Evolutionary conservation across 2,797 vertebrate genomes (phyloP).

Genomic region (Coranthus polyacanthus): DNA sequence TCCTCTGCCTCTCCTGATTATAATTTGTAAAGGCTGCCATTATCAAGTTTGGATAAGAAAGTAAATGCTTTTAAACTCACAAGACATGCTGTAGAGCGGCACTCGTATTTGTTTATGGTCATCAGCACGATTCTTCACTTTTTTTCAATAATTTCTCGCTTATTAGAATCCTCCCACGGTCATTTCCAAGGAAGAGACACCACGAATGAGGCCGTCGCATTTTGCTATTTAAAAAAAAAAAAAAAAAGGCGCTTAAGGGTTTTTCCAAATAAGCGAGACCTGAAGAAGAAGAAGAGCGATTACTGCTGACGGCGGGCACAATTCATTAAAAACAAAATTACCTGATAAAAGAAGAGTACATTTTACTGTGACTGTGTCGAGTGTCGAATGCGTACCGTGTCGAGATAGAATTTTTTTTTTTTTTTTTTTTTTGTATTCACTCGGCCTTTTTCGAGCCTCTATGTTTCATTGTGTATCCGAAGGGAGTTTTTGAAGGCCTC

Average conservation of each 20-base stretch:
- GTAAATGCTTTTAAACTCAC: background rate
- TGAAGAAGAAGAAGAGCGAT: conserved; percentile 20
- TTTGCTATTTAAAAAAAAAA: conserved; percentile 26
- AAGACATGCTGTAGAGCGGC: background rate
- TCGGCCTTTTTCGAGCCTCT: too few relatives aligned
- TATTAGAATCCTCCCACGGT: conserved; percentile 62
- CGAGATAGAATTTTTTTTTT: too few relatives aligned
- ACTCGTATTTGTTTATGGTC: conserved; percentile 23
- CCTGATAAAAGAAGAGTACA: too few relatives aligned
- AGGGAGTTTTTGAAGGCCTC: too few relatives aligned
- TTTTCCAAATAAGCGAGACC: conserved; percentile 40
- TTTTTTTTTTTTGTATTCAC: too few relatives aligned
- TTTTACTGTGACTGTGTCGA: too few relatives aligned
- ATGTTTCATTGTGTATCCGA: too few relatives aligned
- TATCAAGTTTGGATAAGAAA: too few relatives aligned
- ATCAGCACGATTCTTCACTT: conserved; percentile 15
- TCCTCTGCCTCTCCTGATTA: too few relatives aligned
- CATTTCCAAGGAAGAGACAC: conserved; percentile 50
- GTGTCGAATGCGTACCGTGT: too few relatives aligned
- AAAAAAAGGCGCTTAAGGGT: conserved; percentile 33
- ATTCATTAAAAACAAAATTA: too few relatives aligned
- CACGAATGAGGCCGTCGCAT: conserved; percentile 25
- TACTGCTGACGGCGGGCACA: background rate
- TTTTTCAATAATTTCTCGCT: conserved; percentile 12
- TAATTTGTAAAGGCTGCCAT: too few relatives aligned